phyloP scores from a whole-genome alignment of 1,140 invertebrate genomes.

The Psix sp. region DNA sequence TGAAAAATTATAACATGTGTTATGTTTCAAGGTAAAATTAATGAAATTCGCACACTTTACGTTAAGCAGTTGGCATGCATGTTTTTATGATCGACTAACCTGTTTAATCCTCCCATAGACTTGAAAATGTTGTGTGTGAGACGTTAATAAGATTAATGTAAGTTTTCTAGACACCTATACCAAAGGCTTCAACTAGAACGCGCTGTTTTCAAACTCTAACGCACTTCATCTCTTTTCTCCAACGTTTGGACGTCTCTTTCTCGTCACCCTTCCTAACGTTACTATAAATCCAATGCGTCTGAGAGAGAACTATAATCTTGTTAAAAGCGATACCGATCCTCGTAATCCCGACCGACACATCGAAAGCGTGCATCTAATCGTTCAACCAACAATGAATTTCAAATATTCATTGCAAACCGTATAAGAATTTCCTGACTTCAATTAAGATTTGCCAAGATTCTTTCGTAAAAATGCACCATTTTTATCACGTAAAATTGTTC shows the following conservation, averaged over 20 bases:
- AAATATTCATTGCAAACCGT: too few species aligned
- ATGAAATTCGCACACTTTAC: background rate
- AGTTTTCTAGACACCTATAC: slow-evolving; percentile 60
- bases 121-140: slow-evolving; percentile 56
- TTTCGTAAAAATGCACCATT: too few species aligned
- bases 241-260: slow-evolving; percentile 11
- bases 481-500: too few species aligned
- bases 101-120: slow-evolving; percentile 51
- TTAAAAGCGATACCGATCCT: slow-evolving; percentile 69
- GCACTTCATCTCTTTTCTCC: slow-evolving; percentile 12
- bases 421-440: too few species aligned
- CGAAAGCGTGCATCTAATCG: slow-evolving; percentile 63
- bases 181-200: slow-evolving; percentile 72
- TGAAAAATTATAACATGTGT: too few species aligned
- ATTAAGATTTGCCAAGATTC: too few species aligned
- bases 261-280: slow-evolving; percentile 16
- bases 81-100: slow-evolving; percentile 41
- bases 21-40: background rate
- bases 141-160: slow-evolving; percentile 69
- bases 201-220: slow-evolving; percentile 55
- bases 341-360: slow-evolving; percentile 68
- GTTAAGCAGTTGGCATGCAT: slow-evolving; percentile 9
- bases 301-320: slow-evolving; percentile 67
- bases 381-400: too few species aligned
- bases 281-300: slow-evolving; percentile 38